Evolutionary conservation across 2,113 vertebrate genomes (phyloP).

Genomic region (Tenebrosternarchus preto): DNA sequence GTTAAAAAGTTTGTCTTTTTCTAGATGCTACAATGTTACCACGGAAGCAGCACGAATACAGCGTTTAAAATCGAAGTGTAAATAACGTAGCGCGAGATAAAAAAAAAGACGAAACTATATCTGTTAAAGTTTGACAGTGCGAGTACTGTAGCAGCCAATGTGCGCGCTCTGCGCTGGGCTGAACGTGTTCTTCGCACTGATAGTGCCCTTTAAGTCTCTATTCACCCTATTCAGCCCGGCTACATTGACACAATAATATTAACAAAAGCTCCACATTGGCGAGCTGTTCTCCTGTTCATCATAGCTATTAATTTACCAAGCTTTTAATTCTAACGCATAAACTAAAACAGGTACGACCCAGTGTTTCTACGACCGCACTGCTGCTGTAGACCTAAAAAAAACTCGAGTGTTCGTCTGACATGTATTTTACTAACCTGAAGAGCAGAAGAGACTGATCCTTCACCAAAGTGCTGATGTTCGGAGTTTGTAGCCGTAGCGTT

Average conservation of each 20-base stretch:
- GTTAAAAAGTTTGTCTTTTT: conserved; percentile 8
- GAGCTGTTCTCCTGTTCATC: too few relatives aligned
- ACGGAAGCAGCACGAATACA: neutral
- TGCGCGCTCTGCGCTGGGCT: too few relatives aligned
- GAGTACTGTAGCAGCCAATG: too few relatives aligned
- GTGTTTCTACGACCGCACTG: neutral
- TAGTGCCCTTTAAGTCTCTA: too few relatives aligned
- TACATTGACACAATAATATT: too few relatives aligned
- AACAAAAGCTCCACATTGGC: too few relatives aligned
- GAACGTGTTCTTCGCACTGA: too few relatives aligned
- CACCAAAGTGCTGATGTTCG: conserved; percentile 59
- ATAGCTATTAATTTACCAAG: too few relatives aligned
- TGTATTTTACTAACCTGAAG: conserved; percentile 69
- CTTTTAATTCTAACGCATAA: neutral
- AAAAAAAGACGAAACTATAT: neutral
- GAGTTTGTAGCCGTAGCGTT: conserved; percentile 61
- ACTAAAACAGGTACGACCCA: conserved; percentile 4
- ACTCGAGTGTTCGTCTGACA: neutral
- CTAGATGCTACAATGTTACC: neutral
- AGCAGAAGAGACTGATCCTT: conserved; percentile 65
- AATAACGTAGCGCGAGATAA: neutral
- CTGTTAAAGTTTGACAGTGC: too few relatives aligned
- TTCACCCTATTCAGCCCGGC: too few relatives aligned
- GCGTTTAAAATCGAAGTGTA: neutral
- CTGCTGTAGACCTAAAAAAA: neutral